These are phyloP conservation scores for Trogon melanurus DNA, from an alignment of 2,113 vertebrate species.

Conservation along the genomic window DNA sequence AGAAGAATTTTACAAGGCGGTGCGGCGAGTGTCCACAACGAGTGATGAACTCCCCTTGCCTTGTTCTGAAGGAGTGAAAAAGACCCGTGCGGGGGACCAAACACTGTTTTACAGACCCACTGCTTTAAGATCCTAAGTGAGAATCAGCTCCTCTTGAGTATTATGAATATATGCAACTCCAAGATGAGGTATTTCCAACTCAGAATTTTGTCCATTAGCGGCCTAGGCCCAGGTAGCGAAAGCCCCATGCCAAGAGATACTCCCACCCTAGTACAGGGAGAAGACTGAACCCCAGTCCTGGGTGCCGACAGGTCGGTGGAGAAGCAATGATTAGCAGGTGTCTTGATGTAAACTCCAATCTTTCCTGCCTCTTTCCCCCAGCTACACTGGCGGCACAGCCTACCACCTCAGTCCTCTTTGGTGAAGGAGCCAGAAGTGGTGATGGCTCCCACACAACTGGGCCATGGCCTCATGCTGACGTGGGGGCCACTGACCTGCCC, in stretches of 20 bases:
- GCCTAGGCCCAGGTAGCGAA: neutral
- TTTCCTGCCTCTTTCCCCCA: neutral
- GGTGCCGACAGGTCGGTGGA: neutral
- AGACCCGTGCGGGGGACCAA: neutral
- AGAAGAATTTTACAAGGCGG: slow-evolving; percentile 56
- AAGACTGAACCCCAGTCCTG: neutral
- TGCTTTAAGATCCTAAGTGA: neutral
- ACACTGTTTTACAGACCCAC: neutral
- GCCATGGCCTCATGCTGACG: neutral
- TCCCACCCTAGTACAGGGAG: neutral
- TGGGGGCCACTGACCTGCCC: neutral
- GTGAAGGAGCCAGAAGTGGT: neutral
- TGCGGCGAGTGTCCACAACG: neutral
- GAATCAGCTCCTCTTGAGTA: neutral
- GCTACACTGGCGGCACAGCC: neutral
- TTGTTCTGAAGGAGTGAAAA: neutral
- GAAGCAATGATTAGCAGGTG: neutral
- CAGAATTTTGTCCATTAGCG: neutral
- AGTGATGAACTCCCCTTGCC: neutral
- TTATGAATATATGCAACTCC: rapidly evolving
- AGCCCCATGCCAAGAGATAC: neutral
- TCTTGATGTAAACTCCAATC: neutral
- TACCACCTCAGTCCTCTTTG: neutral
- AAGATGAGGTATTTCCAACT: neutral
- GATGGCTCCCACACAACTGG: neutral